Evolutionary conservation across 2,113 vertebrate species (phyloP).

Genomic region (Calyptommatus sinebrachiatus): DNA sequence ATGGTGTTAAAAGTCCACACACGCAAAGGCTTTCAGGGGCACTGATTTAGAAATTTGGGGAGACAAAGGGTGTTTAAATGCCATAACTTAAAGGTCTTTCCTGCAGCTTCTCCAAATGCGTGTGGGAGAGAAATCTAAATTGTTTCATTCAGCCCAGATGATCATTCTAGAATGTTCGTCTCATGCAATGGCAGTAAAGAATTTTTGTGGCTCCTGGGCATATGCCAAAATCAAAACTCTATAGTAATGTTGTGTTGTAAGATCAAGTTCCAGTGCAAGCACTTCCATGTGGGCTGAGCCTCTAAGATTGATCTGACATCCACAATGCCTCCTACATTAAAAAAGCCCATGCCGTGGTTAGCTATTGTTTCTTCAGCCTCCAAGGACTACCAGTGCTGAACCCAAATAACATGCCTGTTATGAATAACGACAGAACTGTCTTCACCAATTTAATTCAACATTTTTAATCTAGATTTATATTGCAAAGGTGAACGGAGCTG

Average conservation of each 20-base stretch:
- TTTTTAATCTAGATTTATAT: not conserved
- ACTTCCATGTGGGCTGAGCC: not conserved
- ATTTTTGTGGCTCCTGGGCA: fast-evolving
- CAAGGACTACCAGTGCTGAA: not conserved
- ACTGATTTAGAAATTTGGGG: conserved; percentile 44
- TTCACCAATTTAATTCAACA: not conserved
- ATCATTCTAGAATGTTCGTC: not conserved
- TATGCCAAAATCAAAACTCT: not conserved
- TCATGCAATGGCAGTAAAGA: fast-evolving
- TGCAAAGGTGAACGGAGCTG: too few relatives aligned
- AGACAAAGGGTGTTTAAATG: conserved; percentile 33
- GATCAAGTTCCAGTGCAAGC: not conserved
- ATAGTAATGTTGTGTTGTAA: fast-evolving
- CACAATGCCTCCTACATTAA: not conserved
- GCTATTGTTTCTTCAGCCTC: not conserved
- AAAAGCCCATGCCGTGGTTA: not conserved
- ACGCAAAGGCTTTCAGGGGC: conserved; percentile 45
- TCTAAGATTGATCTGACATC: not conserved
- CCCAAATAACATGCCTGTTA: not conserved
- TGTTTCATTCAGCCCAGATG: not conserved
- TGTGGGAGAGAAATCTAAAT: not conserved
- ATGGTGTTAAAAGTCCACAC: conserved; percentile 72
- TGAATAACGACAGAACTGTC: not conserved
- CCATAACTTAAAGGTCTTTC: not conserved
- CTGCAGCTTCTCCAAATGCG: not conserved